Percentiles rank a stretch among this genome's conserved stretches.
phyloP scores from a whole-genome alignment of 2,888 invertebrate species.

The Punctoribates punctum region DNA sequence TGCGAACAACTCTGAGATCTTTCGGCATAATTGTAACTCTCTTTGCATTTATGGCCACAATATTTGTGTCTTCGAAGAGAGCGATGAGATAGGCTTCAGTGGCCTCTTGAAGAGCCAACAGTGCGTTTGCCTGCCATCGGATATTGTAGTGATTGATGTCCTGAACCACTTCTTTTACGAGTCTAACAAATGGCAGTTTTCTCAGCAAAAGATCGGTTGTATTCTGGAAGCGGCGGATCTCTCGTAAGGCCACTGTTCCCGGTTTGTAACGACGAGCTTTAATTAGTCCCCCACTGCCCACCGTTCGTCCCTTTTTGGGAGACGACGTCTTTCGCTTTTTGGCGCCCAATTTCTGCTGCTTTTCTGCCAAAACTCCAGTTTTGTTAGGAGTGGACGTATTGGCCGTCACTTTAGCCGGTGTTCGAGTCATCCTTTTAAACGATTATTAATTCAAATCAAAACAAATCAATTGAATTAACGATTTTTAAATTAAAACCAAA shows the following conservation, averaged over 20 bases:
- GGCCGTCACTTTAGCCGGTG: background rate
- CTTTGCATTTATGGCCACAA: conserved; percentile 38
- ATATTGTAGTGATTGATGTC: conserved; percentile 3
- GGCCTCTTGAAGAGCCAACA: conserved; percentile 38
- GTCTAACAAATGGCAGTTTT: conserved; percentile 53
- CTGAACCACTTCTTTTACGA: conserved; percentile 38
- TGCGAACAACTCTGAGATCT: conserved; percentile 34
- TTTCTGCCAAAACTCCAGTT: background rate
- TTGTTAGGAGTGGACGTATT: background rate
- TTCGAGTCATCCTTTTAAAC: background rate
- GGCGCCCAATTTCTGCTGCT: background rate
- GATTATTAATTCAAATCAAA: too few relatives aligned
- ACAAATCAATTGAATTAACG: too few relatives aligned
- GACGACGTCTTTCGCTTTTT: background rate
- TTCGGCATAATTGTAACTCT: conserved; percentile 31
- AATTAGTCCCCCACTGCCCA: too few relatives aligned
- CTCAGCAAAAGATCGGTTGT: conserved; percentile 54
- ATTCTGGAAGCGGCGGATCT: conserved; percentile 40
- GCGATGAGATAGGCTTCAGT: conserved; percentile 37
- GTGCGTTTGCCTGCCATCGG: conserved; percentile 20
- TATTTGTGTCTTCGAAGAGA: conserved; percentile 36
- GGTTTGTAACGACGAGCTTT: background rate
- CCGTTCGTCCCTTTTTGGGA: background rate
- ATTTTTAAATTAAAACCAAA: too few relatives aligned
- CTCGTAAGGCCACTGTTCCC: conserved; percentile 22